A percentile compares a stretch with the other conserved stretches of the same genome.
These are phyloP conservation scores for Rhizoglyphus robini DNA, from an alignment of 1,140 invertebrate species.

Conservation along the genomic window DNA sequence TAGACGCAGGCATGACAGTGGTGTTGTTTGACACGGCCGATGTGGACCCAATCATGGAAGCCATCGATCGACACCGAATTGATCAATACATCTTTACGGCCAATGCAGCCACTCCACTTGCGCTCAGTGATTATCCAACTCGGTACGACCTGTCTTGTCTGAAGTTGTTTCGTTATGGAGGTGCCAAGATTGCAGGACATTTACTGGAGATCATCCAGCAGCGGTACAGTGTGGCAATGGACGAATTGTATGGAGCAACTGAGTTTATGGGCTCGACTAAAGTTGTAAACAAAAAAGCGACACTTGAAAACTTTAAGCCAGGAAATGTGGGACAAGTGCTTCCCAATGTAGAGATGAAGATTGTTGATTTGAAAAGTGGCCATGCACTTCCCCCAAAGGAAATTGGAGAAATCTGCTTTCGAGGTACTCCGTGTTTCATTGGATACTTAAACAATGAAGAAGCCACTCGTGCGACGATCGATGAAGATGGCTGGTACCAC, in stretches of 20 bases:
- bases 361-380: slow-evolving; percentile 43
- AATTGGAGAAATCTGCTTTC: slow-evolving; percentile 38
- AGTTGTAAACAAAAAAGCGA: neutral
- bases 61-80: neutral
- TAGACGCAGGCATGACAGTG: neutral
- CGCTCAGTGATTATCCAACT: neutral
- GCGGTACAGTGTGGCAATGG: neutral
- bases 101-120: neutral
- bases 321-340: neutral
- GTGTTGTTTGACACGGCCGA: neutral
- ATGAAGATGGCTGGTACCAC: slow-evolving; percentile 25
- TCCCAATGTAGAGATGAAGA: slow-evolving; percentile 16
- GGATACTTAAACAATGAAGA: slow-evolving; percentile 25
- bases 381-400: slow-evolving; percentile 37
- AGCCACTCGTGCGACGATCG: slow-evolving; percentile 21
- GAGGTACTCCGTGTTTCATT: slow-evolving; percentile 29
- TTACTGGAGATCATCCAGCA: neutral
- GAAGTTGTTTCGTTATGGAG: neutral
- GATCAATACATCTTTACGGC: neutral
- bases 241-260: slow-evolving; percentile 2
- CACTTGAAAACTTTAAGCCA: neutral
- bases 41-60: neutral
- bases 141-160: neutral
- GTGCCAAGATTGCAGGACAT: neutral
- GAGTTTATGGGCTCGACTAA: neutral